Evolutionary conservation across 1,140 invertebrate species (phyloP).

Genomic region (Eumaeus atala): DNA sequence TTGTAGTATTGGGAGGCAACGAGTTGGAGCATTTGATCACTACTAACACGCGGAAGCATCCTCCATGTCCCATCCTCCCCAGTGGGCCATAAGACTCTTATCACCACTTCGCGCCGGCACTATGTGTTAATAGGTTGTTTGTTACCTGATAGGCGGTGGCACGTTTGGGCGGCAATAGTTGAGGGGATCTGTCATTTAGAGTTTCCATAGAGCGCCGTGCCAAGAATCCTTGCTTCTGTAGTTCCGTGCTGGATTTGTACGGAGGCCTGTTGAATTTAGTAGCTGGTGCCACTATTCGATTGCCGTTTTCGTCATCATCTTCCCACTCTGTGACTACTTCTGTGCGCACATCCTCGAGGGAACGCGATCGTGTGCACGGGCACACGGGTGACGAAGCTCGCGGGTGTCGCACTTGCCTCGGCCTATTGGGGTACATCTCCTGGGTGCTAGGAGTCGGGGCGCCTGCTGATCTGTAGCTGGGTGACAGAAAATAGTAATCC

Average conservation of each 20-base stretch:
- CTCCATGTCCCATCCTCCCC: no score
- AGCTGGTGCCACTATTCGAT: conserved; percentile 70
- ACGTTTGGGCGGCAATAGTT: conserved; percentile 58
- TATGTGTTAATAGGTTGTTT: conserved; percentile 45
- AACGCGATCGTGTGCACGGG: conserved; percentile 78
- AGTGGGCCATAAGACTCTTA: background rate
- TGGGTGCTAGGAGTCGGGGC: conserved; percentile 71
- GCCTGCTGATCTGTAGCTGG: conserved; percentile 76
- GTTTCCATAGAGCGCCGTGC: conserved; percentile 82
- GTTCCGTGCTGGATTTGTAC: conserved; percentile 42
- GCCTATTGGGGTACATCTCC: conserved; percentile 57
- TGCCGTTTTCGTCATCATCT: conserved; percentile 76
- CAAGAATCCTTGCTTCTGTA: conserved; percentile 61
- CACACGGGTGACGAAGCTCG: conserved; percentile 63
- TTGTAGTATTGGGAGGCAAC: no score
- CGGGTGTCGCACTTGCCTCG: conserved; percentile 54
- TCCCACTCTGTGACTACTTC: conserved; percentile 80
- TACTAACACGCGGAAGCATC: no score
- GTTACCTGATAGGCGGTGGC: conserved; percentile 66
- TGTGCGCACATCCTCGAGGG: conserved; percentile 80
- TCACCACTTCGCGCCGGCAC: conserved; percentile 22
- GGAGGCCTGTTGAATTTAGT: conserved; percentile 59
- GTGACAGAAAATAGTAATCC: conserved; percentile 82
- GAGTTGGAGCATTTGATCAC: no score
- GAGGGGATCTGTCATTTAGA: conserved; percentile 72